A percentile compares a stretch with the other conserved stretches of the same genome.
Conservation (phyloP, 2,113 vertebrate species). For the Melanostigma gelatinosum region DNA sequence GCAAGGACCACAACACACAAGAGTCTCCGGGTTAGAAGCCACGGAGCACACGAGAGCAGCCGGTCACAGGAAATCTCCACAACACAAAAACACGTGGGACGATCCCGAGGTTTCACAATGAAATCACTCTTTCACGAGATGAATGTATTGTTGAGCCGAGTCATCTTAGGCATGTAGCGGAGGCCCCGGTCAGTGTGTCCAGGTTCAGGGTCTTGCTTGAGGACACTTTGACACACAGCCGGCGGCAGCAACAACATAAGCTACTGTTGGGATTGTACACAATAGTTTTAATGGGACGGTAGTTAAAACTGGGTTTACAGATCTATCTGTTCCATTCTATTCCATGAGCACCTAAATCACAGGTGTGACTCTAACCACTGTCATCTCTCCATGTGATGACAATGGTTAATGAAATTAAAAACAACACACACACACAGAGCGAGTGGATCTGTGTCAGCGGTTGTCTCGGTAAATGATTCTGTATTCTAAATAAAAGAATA, state of each 20-base stretch:
- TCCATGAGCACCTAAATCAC: neutral
- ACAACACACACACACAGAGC: neutral
- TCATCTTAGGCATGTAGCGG: neutral
- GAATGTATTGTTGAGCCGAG: neutral
- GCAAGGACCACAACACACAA: conserved; percentile 12
- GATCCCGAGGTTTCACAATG: conserved; percentile 13
- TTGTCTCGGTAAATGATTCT: no score
- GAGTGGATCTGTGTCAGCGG: no score
- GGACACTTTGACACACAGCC: conserved; percentile 9
- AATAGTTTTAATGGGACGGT: neutral
- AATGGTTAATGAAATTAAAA: neutral
- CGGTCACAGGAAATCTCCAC: neutral
- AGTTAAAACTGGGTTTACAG: neutral
- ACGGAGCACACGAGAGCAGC: conserved; percentile 12
- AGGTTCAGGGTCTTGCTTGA: conserved; percentile 21
- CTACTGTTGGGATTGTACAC: neutral
- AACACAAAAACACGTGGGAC: conserved; percentile 16
- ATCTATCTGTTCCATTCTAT: neutral
- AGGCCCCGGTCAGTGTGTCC: conserved; percentile 22
- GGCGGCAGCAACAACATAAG: neutral
- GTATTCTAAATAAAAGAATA: no score
- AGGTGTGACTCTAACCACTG: neutral
- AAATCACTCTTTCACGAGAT: neutral
- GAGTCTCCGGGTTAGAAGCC: conserved; percentile 40
- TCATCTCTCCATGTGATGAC: neutral